phyloP scores from a whole-genome alignment of 2,888 invertebrate species.

The Camptogramma bilineatum region DNA sequence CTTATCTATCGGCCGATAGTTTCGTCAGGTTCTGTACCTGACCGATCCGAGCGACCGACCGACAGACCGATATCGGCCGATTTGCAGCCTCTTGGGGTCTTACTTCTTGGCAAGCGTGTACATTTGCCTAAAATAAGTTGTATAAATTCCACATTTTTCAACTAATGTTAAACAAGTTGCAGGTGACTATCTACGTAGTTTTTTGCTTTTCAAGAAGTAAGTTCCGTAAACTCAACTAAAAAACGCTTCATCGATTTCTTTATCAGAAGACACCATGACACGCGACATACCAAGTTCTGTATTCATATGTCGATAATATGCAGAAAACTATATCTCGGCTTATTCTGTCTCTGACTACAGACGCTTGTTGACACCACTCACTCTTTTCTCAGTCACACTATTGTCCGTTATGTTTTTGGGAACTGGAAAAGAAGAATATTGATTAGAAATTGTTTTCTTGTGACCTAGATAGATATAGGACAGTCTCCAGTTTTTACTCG shows the following conservation, averaged over 20 bases:
- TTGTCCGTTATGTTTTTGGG: slow-evolving; percentile 77
- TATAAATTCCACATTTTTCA: no score
- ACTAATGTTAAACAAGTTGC: no score
- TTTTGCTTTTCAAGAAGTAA: neutral
- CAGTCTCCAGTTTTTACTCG: neutral
- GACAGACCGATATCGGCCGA: no score
- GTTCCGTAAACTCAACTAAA: neutral
- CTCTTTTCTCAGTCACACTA: slow-evolving; percentile 69
- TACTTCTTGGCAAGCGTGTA: no score
- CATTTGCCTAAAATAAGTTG: no score
- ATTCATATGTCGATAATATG: neutral
- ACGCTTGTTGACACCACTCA: slow-evolving; percentile 60
- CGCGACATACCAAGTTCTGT: neutral
- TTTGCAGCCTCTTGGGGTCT: no score
- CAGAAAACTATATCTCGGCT: neutral
- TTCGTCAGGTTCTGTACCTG: no score
- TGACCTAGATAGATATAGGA: no score
- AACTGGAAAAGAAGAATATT: slow-evolving; percentile 59
- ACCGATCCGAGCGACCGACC: no score
- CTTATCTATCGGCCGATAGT: no score
- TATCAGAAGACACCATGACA: neutral
- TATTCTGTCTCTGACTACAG: slow-evolving; percentile 68
- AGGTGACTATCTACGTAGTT: no score
- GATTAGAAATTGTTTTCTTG: neutral
- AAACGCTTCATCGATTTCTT: neutral